These are phyloP conservation scores for Apostichopus leukothele DNA, from an alignment of 53 echinoderm and acorn worm species.

Conservation along the genomic window DNA sequence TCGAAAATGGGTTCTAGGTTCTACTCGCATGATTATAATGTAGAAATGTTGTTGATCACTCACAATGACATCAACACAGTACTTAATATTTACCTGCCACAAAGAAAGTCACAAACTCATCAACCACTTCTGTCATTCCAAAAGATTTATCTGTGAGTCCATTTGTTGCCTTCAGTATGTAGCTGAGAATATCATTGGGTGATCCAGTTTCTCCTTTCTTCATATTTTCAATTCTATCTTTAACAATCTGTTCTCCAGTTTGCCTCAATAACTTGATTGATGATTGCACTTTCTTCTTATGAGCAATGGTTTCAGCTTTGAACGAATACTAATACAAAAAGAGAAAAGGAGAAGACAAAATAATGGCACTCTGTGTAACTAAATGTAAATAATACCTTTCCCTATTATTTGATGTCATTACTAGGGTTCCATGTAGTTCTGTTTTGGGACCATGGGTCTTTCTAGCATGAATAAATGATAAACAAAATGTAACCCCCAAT, in stretches of 20 bases:
- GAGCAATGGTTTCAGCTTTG: not conserved
- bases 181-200: conserved; percentile 23
- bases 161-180: conserved; percentile 21
- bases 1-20: too few species aligned
- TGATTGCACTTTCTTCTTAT: not conserved
- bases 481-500: too few species aligned
- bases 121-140: conserved; percentile 20
- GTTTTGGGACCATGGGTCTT: too few species aligned
- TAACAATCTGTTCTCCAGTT: not conserved
- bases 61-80: too few species aligned
- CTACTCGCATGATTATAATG: too few species aligned
- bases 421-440: too few species aligned
- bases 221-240: conserved; percentile 7
- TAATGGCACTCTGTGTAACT: too few species aligned
- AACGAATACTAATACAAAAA: not conserved
- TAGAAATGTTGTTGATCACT: too few species aligned
- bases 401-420: too few species aligned
- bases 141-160: not conserved
- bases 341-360: too few species aligned
- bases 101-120: conserved; percentile 40
- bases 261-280: not conserved
- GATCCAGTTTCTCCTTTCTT: not conserved
- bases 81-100: conserved; percentile 17
- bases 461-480: too few species aligned
- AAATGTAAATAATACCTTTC: too few species aligned